Percentiles rank a stretch among this genome's conserved stretches.
phyloP scores from a whole-genome alignment of 2,113 vertebrate species.

The Dunckerocampus dactyliophorus region DNA sequence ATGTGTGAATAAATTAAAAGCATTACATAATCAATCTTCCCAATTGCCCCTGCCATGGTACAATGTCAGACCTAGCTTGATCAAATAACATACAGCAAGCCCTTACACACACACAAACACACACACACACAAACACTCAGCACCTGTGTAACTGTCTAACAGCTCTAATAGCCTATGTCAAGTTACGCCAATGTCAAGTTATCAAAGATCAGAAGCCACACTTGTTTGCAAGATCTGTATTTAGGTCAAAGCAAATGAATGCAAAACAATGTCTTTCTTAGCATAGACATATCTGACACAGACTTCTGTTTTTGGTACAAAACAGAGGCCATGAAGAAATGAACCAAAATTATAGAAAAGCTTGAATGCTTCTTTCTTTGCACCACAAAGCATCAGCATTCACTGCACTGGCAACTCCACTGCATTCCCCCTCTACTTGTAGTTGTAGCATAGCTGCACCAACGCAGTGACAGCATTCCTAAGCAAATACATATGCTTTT shows the following conservation, averaged over 20 bases:
- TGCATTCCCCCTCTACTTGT: conserved; percentile 65
- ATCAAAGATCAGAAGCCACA: conserved; percentile 42
- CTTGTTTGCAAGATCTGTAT: conserved; percentile 46
- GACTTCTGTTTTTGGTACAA: conserved; percentile 10
- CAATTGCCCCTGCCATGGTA: conserved; percentile 35
- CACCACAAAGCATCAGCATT: conserved; percentile 67
- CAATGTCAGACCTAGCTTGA: conserved; percentile 44
- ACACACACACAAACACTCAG: conserved; percentile 16
- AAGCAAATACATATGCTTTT: conserved; percentile 28
- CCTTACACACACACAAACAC: conserved; percentile 20
- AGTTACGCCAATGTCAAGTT: too few species aligned
- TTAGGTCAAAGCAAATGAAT: conserved; percentile 66
- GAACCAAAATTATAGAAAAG: conserved; percentile 20
- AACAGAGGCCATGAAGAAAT: conserved; percentile 19
- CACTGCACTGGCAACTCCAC: conserved; percentile 63
- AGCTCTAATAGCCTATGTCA: conserved; percentile 39
- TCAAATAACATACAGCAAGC: conserved; percentile 42
- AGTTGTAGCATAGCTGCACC: conserved; percentile 63
- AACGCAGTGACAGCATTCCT: conserved; percentile 52
- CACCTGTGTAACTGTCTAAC: conserved; percentile 31
- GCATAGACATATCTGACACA: conserved; percentile 6
- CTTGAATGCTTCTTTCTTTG: conserved; percentile 53
- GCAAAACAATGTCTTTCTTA: conserved; percentile 42
- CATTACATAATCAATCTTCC: conserved; percentile 65
- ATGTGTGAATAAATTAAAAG: conserved; percentile 67